Conservation (phyloP, 2,113 vertebrate genomes). For the Ramphastos sulfuratus region DNA sequence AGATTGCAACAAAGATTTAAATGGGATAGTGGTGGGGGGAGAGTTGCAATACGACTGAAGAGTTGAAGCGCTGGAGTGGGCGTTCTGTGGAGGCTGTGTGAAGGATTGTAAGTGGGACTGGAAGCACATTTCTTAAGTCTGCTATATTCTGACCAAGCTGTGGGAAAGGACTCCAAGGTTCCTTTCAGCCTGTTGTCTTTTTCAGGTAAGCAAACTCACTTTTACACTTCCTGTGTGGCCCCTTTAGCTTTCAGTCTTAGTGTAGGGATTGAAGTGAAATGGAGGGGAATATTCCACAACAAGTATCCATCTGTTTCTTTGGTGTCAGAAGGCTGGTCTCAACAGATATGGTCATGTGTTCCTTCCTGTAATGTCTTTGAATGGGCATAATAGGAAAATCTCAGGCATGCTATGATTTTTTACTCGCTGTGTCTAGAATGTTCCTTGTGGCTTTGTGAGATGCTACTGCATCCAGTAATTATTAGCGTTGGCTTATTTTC, state of each 20-base stretch:
- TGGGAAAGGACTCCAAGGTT: background rate
- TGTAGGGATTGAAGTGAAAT: background rate
- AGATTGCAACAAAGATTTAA: background rate
- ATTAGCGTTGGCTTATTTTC: background rate
- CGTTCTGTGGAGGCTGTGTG: background rate
- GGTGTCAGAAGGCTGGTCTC: accelerated
- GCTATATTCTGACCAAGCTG: background rate
- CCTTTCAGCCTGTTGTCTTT: background rate
- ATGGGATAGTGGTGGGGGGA: background rate
- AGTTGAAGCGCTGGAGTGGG: background rate
- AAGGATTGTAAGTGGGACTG: background rate
- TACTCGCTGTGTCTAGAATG: background rate
- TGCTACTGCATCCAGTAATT: background rate
- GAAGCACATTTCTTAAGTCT: background rate
- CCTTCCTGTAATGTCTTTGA: background rate
- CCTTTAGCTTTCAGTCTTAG: background rate
- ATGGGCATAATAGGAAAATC: background rate
- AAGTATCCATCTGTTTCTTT: background rate
- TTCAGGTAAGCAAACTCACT: background rate
- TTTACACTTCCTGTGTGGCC: background rate
- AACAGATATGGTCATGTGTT: accelerated
- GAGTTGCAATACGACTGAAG: background rate
- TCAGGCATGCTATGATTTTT: background rate
- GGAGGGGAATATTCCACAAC: background rate
- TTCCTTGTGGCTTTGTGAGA: background rate